A percentile compares a stretch with the other conserved stretches of the same genome.
phyloP scores from a whole-genome alignment of 2,888 invertebrate genomes.

The Lycia hirtaria region DNA sequence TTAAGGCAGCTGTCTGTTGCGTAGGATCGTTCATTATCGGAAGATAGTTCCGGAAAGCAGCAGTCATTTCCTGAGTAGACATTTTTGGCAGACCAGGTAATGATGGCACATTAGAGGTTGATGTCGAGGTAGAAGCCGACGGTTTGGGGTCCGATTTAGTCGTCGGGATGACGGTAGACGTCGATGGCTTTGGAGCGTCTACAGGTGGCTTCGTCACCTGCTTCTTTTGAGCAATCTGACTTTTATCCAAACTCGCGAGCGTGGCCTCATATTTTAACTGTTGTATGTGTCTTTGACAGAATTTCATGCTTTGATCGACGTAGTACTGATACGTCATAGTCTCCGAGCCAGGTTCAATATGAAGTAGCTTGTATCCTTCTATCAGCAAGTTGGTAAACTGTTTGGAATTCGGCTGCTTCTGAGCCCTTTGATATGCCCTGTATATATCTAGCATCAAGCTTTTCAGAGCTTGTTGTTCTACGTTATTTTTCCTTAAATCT shows the following conservation, averaged over 20 bases:
- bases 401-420: constrained; percentile 86
- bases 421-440: constrained; percentile 88
- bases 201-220: constrained; percentile 58
- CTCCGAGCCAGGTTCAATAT: constrained; percentile 86
- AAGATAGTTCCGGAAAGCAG: constrained; percentile 72
- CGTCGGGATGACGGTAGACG: constrained; percentile 34
- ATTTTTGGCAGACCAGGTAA: constrained; percentile 62
- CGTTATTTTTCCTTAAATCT: constrained; percentile 74
- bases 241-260: constrained; percentile 67
- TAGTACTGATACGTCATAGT: constrained; percentile 79
- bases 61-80: constrained; percentile 68
- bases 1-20: constrained; percentile 72
- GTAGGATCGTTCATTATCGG: constrained; percentile 72
- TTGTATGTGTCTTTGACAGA: constrained; percentile 87
- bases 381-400: constrained; percentile 87
- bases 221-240: constrained; percentile 70
- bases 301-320: constrained; percentile 89
- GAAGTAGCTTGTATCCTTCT: constrained; percentile 89
- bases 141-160: constrained; percentile 58
- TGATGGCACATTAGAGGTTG: constrained; percentile 44
- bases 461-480: constrained; percentile 79
- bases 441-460: constrained; percentile 86
- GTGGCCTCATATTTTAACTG: constrained; percentile 84
- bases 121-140: constrained; percentile 38
- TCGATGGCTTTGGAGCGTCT: constrained; percentile 51